A percentile compares a stretch with the other conserved stretches of the same genome.
Evolutionary conservation across 2,797 vertebrate species (phyloP).

Genomic region (Ptychobarbus kaznakovi): DNA sequence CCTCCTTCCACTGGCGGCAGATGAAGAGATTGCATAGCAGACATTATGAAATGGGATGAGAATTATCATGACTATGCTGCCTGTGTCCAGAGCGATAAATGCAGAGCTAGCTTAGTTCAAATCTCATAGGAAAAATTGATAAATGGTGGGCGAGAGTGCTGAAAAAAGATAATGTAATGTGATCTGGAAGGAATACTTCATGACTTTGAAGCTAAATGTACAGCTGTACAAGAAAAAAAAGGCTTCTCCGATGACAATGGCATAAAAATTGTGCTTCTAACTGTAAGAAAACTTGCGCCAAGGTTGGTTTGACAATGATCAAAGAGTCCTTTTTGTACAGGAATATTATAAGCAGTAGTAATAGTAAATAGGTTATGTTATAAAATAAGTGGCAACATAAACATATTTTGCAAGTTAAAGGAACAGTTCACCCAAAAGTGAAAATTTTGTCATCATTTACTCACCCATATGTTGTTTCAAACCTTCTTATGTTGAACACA

Average conservation of each 20-base stretch:
- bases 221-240: background rate
- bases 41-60: conserved; percentile 68
- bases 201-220: conserved; percentile 19
- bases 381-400: background rate
- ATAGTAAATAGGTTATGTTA: background rate
- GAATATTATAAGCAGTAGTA: background rate
- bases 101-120: conserved; percentile 12
- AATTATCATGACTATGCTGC: conserved; percentile 66
- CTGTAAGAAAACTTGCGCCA: background rate
- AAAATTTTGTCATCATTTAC: too few species aligned
- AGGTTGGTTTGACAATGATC: conserved; percentile 4
- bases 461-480: background rate
- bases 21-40: conserved; percentile 74
- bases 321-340: background rate
- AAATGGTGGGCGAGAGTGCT: conserved; percentile 6
- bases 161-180: conserved; percentile 30
- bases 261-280: background rate
- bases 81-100: conserved; percentile 42
- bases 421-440: too few species aligned
- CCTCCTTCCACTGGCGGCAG: conserved; percentile 59
- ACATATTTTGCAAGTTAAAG: background rate
- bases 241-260: background rate
- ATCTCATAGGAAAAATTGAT: conserved; percentile 25
- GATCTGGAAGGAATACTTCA: conserved; percentile 28
- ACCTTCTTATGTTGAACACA: background rate